Evolutionary conservation across 64 coral and sea anemone genomes (phyloP).

Genomic region (Porites lutea): DNA sequence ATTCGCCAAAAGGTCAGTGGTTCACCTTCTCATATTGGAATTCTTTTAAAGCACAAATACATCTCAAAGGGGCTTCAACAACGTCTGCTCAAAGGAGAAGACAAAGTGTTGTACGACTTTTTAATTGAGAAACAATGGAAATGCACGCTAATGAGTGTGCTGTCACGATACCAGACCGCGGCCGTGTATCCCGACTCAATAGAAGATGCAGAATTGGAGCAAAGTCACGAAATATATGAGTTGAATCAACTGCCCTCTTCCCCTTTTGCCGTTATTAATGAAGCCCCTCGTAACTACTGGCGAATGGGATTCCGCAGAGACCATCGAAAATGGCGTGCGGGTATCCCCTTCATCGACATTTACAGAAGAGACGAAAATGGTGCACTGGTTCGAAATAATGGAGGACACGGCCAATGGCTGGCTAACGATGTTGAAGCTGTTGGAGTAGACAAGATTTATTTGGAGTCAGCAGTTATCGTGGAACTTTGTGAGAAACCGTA

Average conservation of each 20-base stretch:
- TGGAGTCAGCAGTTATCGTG: slow-evolving; percentile 1
- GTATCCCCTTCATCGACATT: slow-evolving; percentile 40
- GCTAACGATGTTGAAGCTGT: slow-evolving; percentile 33
- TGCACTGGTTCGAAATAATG: not conserved
- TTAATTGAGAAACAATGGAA: slow-evolving; percentile 25
- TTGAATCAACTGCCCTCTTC: not conserved
- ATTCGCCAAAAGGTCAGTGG: not conserved
- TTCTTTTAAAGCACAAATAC: slow-evolving; percentile 55
- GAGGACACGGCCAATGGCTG: not conserved
- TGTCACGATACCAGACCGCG: slow-evolving; percentile 14
- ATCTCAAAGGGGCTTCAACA: slow-evolving; percentile 21
- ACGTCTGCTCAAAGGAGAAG: slow-evolving; percentile 35
- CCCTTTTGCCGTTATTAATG: no score
- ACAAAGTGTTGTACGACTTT: slow-evolving; percentile 20
- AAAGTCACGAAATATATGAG: slow-evolving; percentile 39
- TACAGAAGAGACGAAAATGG: slow-evolving; percentile 4
- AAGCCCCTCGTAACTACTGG: not conserved
- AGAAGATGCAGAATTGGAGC: not conserved
- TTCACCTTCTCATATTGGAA: not conserved
- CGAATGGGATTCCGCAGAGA: not conserved
- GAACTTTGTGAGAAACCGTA: no score
- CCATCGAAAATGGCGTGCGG: not conserved
- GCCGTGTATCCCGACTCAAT: not conserved
- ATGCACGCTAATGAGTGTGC: slow-evolving; percentile 16
- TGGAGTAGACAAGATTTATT: slow-evolving; percentile 46